Conservation (phyloP, 2,888 invertebrate genomes). For the Conomelus anceps region DNA sequence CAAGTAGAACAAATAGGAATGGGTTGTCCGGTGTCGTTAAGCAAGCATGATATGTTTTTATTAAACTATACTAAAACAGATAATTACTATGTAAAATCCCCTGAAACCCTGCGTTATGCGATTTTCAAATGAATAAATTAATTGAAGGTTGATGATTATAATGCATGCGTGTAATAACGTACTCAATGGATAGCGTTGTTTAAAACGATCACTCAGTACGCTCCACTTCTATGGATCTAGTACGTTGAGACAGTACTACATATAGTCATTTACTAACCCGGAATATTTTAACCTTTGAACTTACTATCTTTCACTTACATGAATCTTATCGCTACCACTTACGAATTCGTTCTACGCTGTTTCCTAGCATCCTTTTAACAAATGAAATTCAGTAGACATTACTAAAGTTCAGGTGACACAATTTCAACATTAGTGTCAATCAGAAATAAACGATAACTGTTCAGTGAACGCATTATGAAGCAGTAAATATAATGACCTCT, state of each 20-base stretch:
- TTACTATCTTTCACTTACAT: background rate
- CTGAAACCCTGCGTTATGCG: too few relatives aligned
- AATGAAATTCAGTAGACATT: too few relatives aligned
- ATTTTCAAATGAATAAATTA: background rate
- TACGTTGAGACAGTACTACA: too few relatives aligned
- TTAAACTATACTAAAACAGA: too few relatives aligned
- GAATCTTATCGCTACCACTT: background rate
- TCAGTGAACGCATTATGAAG: background rate
- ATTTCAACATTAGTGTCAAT: background rate
- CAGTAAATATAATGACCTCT: background rate
- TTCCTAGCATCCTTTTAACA: too few relatives aligned
- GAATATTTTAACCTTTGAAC: background rate
- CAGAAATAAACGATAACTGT: background rate
- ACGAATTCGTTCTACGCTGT: background rate
- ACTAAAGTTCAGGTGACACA: background rate
- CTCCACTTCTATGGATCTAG: background rate
- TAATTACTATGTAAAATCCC: too few relatives aligned
- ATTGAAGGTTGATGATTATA: too few relatives aligned
- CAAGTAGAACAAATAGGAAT: too few relatives aligned
- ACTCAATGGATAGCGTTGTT: background rate
- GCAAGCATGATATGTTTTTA: too few relatives aligned
- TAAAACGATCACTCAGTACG: background rate
- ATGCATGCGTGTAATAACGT: background rate
- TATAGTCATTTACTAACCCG: background rate
- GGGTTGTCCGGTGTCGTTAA: too few relatives aligned